Evolutionary conservation across 2,888 invertebrate species (phyloP), one percentile per base, ranked within the genome.

Genomic region (Panopea generosa): DNA sequence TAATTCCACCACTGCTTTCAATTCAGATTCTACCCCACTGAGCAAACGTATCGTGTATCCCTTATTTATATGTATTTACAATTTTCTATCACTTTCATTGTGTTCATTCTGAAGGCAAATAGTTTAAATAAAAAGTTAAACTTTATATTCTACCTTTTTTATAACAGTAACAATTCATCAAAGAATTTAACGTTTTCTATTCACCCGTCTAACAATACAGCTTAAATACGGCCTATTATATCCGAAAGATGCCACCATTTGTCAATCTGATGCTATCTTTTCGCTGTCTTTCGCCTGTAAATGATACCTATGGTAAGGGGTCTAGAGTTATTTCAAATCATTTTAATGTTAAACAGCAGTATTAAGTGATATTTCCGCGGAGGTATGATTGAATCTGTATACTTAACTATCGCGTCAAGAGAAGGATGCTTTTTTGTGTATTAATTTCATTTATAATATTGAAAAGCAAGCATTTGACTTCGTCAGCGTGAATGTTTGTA

Each of bases 241-340:
- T 38, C 43, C 1, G 40, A 24, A 63, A 49, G 60, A 56, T 60
- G 56, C 72, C 62, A 53, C 73, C 80, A 76, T 80, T 80, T 80
- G 80, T 80, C 80, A 80, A 66, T 50, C 18, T 50, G 77, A 77
- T 72, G 57, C 62, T 72, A 77, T 77, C 77, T 56, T 18, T 18
- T 7, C 14, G 43, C 52, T 53, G 74, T 74, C 74, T 57, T 59
- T 52, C 33, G 33, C 47, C 27, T 38, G 68, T 63, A 71, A 68
- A 26, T 24, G 71, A 71, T 68, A 77, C 68, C 71, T 29, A 33
- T 50, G 55, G 56, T 55, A 53, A 53, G 56, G 55, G 61, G 63
- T 55, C 68, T 43, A 55, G 61, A 50, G 24, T 50, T 22, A 50
- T 33, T 33, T 33, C 33, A 33, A 33, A 33, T 4, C 33, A 33